phyloP scores from a whole-genome alignment of 2,888 invertebrate genomes.

The Cosmia trapezina region DNA sequence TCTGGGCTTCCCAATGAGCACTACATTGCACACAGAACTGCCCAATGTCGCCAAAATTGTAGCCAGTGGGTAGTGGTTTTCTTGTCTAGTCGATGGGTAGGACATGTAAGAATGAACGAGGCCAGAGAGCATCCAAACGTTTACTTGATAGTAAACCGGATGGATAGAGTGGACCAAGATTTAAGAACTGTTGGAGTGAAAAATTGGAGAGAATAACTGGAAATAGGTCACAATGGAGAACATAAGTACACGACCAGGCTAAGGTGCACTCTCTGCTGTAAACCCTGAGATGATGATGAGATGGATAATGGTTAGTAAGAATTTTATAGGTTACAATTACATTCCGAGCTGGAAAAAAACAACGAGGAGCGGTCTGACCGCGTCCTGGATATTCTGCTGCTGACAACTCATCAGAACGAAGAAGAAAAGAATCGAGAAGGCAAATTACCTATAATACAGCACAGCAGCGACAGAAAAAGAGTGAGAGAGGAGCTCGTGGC shows the following conservation, averaged over 20 bases:
- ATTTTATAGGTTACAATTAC: no score
- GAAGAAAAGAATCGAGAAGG: no score
- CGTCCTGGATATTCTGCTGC: no score
- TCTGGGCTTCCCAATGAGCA: background rate
- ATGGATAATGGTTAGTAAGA: no score
- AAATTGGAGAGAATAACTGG: background rate
- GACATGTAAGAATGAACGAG: background rate
- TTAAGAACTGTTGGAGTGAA: background rate
- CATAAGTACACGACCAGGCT: background rate
- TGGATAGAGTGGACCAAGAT: background rate
- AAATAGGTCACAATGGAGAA: no score
- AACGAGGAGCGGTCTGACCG: no score
- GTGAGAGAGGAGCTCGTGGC: no score
- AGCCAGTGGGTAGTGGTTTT: background rate
- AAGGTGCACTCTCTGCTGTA: background rate
- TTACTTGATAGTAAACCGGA: background rate
- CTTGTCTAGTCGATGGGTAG: background rate
- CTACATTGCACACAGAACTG: background rate
- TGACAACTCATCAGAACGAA: no score
- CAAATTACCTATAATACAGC: no score
- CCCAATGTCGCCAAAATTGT: background rate
- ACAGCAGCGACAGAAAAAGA: no score
- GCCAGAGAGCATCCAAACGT: background rate
- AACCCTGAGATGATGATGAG: background rate
- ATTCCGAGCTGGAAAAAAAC: no score